Evolutionary conservation across 2,113 vertebrate genomes (phyloP), one percentile per base, ranked within the genome.

Genomic region (Tachuris rubrigastra): DNA sequence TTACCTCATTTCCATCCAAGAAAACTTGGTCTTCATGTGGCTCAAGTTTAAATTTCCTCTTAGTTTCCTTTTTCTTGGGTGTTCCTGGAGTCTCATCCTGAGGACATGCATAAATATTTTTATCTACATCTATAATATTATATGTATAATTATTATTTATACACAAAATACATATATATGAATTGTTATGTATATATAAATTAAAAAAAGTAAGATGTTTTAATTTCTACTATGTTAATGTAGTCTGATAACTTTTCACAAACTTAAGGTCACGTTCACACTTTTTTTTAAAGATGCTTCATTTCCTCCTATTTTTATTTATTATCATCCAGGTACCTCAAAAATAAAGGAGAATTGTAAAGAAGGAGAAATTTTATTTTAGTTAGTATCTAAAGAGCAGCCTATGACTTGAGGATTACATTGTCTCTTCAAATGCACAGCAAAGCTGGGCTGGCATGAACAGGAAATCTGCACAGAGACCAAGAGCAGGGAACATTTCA

Each of bases 31-130:
- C 99, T 86, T 99, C 99, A 14, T 99, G 99, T 91, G 99, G 99
- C 97, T 99, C 99, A 95, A 99, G 98, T 96, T 99, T 99, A 97
- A 99, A 99, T 98, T 99, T 99, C 98, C 99, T 99, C 98, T 99
- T 99, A n/a, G 98, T 98, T 91, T 99, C 99, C 77, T 99, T 99
- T 97, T 99, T 99, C 97, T 99, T 99, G 27, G 99, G 99, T 56
- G 98, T 99, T 88, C 99, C 99, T 66, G 99, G 99, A 80, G 98
- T 98, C 75, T 99, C 99, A 77, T 99, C 99, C 99, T 99, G 90
- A 86, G 37, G 66, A 96, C 49, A 97, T 67, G 89, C 8, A 91
- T 9, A 9, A n/a, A 39, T 53, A 53, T 53, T 68, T 82, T 82
- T 60, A 75, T 25, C 8, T 30, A 12, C 37, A 58, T 4, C 4